These are phyloP conservation scores for Nymphalis io DNA, from an alignment of 1,140 invertebrate genomes.

Conservation along the genomic window DNA sequence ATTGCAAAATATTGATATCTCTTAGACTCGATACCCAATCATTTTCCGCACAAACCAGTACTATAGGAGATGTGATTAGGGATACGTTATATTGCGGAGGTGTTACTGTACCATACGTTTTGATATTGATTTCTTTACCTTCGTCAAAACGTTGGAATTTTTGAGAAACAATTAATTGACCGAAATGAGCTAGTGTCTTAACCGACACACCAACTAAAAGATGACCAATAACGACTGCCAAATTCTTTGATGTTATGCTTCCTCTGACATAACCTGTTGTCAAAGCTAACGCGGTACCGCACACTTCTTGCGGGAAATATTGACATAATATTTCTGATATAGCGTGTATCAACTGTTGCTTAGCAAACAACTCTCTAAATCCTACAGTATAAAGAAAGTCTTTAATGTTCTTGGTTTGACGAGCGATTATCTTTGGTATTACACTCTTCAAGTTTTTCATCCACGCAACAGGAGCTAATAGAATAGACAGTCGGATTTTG, in stretches of 20 bases:
- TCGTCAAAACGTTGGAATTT: slow-evolving; percentile 79
- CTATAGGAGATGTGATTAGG: slow-evolving; percentile 82
- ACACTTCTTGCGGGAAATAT: slow-evolving; percentile 47
- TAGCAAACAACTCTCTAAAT: slow-evolving; percentile 53
- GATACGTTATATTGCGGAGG: slow-evolving; percentile 82
- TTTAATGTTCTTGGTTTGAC: slow-evolving; percentile 39
- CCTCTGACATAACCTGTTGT: slow-evolving; percentile 51
- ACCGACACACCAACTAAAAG: slow-evolving; percentile 52
- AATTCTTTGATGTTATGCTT: slow-evolving; percentile 47
- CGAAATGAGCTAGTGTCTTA: slow-evolving; percentile 62
- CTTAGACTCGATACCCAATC: slow-evolving; percentile 82
- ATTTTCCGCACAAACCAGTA: slow-evolving; percentile 82
- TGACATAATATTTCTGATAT: slow-evolving; percentile 58
- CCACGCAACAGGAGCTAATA: slow-evolving; percentile 83
- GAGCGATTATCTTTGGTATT: slow-evolving; percentile 44
- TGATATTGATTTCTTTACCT: slow-evolving; percentile 77
- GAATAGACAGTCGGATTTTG: slow-evolving; percentile 82
- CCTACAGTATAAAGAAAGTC: slow-evolving; percentile 48
- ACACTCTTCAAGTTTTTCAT: slow-evolving; percentile 57
- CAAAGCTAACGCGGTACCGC: slow-evolving; percentile 46
- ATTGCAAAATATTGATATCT: slow-evolving; percentile 81
- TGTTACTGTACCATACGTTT: slow-evolving; percentile 74
- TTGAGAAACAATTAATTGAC: slow-evolving; percentile 63
- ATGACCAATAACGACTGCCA: slow-evolving; percentile 55
- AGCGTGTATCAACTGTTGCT: slow-evolving; percentile 51